Percentiles rank a stretch among this genome's conserved stretches.
Conservation (phyloP, 2,113 vertebrate genomes). For the Egretta garzetta region DNA sequence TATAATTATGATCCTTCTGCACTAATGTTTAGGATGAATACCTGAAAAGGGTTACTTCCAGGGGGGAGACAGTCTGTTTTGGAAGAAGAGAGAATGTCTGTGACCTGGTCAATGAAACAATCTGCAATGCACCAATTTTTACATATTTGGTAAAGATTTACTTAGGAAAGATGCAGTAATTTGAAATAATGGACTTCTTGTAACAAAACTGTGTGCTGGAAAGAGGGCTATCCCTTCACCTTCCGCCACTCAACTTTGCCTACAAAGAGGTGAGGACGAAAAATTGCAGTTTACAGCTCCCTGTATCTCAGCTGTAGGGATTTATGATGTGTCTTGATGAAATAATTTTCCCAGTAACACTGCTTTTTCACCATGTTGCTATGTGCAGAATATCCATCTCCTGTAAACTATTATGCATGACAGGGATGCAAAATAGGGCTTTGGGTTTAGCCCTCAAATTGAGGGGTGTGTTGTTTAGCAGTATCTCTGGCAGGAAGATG, state of each 20-base stretch:
- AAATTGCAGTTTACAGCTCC: background rate
- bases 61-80: background rate
- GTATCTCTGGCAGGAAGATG: background rate
- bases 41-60: background rate
- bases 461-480: background rate
- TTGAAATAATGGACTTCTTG: background rate
- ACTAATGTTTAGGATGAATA: background rate
- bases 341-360: background rate
- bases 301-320: background rate
- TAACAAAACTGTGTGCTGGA: background rate
- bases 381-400: background rate
- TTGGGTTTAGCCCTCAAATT: background rate
- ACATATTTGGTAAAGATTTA: background rate
- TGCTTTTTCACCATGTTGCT: background rate
- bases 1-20: background rate
- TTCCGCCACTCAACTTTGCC: background rate
- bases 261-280: background rate
- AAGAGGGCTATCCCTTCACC: background rate
- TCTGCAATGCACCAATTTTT: background rate
- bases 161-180: background rate
- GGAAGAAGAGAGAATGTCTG: background rate
- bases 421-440: background rate
- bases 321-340: background rate
- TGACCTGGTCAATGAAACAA: background rate
- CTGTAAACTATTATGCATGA: background rate